These are phyloP conservation scores for Alligator sinensis DNA, from an alignment of 2,113 vertebrate species.

Conservation along the genomic window DNA sequence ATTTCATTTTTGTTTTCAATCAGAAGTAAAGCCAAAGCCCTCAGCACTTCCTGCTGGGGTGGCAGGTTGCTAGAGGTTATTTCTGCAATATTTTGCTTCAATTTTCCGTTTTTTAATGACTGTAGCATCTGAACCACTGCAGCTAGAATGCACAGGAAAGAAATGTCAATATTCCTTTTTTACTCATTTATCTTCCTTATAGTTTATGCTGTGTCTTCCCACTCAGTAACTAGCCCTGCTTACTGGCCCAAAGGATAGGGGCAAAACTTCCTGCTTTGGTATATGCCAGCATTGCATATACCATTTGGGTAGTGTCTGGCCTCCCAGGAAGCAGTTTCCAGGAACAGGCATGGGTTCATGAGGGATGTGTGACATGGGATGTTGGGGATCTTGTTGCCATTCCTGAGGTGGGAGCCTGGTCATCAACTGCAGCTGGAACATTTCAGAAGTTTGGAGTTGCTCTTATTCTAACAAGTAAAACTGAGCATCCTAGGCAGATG, in stretches of 20 bases:
- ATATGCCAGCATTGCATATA: not conserved
- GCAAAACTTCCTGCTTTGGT: not conserved
- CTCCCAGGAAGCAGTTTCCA: not conserved
- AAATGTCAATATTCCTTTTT: not conserved
- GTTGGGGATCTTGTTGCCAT: rapidly evolving
- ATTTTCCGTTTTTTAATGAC: conserved; percentile 76
- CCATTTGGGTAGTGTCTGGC: not conserved
- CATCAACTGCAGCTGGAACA: not conserved
- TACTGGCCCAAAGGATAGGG: not conserved
- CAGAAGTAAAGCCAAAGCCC: conserved; percentile 87
- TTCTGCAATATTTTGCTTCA: conserved; percentile 80
- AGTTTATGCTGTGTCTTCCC: not conserved
- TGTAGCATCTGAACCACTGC: conserved; percentile 83
- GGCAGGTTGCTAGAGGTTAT: conserved; percentile 81
- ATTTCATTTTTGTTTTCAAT: conserved; percentile 83
- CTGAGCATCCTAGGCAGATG: not conserved
- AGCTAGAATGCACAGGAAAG: conserved; percentile 73
- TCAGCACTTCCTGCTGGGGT: conserved; percentile 84
- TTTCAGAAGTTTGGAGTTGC: not conserved
- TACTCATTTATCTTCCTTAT: not conserved
- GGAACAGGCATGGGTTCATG: not conserved
- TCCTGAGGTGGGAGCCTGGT: not conserved
- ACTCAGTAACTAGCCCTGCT: not conserved
- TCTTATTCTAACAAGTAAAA: not conserved
- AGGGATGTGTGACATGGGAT: not conserved